These are phyloP conservation scores for Emmelina monodactyla DNA, from an alignment of 2,888 invertebrate genomes.

Conservation along the genomic window DNA sequence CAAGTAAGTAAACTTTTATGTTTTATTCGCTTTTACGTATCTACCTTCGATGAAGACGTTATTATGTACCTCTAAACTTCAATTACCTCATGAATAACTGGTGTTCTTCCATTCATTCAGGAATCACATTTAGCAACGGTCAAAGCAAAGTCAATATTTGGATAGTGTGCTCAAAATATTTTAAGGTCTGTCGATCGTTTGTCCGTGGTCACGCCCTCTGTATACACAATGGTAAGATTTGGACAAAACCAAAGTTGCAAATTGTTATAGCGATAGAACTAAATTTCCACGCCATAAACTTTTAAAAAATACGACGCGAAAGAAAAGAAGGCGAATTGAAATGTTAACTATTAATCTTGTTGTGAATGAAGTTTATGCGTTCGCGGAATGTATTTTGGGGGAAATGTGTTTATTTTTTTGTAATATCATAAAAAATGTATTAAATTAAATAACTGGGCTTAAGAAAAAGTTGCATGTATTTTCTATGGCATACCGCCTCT, in stretches of 20 bases:
- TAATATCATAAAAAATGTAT: too few relatives aligned
- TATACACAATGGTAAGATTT: constrained; percentile 31
- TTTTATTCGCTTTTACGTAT: too few relatives aligned
- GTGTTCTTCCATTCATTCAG: constrained; percentile 10
- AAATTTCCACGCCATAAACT: constrained; percentile 62
- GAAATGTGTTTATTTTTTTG: too few relatives aligned
- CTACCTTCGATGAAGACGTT: too few relatives aligned
- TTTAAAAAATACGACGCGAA: constrained; percentile 35
- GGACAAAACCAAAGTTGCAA: constrained; percentile 45
- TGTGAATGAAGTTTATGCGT: constrained; percentile 29
- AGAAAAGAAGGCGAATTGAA: constrained; percentile 29
- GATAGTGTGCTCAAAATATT: constrained; percentile 52
- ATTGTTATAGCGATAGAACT: too few relatives aligned
- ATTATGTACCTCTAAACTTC: too few relatives aligned
- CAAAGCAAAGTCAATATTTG: constrained; percentile 56
- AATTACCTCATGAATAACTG: too few relatives aligned
- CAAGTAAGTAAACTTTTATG: too few relatives aligned
- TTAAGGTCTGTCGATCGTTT: constrained; percentile 25
- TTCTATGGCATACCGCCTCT: too few relatives aligned
- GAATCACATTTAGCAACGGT: constrained; percentile 25
- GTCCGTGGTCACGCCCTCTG: constrained; percentile 53
- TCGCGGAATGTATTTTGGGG: constrained; percentile 21
- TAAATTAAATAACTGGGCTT: too few relatives aligned
- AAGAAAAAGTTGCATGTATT: too few relatives aligned
- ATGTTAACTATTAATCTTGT: constrained; percentile 49